Evolutionary conservation across 2,113 vertebrate genomes (phyloP), one percentile per base, ranked within the genome.

Genomic region (Morone chrysops): DNA sequence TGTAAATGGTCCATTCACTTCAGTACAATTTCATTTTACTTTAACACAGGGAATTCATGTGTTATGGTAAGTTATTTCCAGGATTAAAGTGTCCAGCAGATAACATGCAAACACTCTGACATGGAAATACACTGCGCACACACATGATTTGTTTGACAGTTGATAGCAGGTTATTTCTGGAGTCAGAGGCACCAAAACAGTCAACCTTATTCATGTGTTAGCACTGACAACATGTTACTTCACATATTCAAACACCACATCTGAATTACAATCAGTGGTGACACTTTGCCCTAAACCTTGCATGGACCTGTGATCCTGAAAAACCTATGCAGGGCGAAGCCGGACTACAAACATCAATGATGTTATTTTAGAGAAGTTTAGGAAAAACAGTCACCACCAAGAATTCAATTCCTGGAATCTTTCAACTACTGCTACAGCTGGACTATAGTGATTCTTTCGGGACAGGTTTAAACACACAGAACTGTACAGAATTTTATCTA

Each of bases 111-210:
- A 40, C 48, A 25, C 31, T 4, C 31, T 1, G 40, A n/a, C 74
- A 43, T 40, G 59, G 50, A 57, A 3, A 20, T 22, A 25, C 43
- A 7, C 10, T 7, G 17, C 17, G 36, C 66, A n/a, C 4, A 36
- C 25, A 60, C 59, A 40, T 47, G 66, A 36, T 81, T 57, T 50
- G 65, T 36, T 60, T 75, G 82, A 68, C 90, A 83, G 20, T 9
- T 62, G 87, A 88, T 78, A 89, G 81, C 78, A 69, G 69, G 75
- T 83, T 61, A 87, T 83, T 73, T 66, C 56, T 14, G 13, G 38
- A 74, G 41, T 83, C 68, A 72, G 69, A 80, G 36, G 54, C 66
- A 45, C 38, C 2, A 70, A 87, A 77, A 83, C 70, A 71, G 20
- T 40, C 61, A 31, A 47, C 25, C 17, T 5, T 22, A 3, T 13